Percentiles rank a stretch among this genome's conserved stretches.
These are phyloP conservation scores for Andrena trimmerana DNA, from an alignment of 2,888 invertebrate genomes.

Conservation along the genomic window DNA sequence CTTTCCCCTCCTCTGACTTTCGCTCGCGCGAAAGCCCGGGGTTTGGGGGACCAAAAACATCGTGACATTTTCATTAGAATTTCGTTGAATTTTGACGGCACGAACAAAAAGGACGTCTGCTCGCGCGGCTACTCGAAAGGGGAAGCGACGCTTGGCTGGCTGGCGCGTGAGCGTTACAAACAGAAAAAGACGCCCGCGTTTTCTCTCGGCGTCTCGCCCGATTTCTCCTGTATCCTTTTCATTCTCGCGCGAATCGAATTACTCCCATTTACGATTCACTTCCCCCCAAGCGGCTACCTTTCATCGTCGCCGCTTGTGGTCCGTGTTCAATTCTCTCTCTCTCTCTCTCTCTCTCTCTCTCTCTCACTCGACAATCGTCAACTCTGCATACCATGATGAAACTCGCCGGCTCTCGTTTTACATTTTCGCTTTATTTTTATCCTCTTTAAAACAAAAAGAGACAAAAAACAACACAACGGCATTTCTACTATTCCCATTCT, in stretches of 20 bases:
- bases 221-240: conserved; percentile 61
- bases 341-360: background rate
- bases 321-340: background rate
- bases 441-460: conserved; percentile 66
- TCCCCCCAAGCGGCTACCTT: no score
- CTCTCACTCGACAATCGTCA: background rate
- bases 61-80: background rate
- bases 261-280: background rate
- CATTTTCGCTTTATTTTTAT: conserved; percentile 31
- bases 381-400: conserved; percentile 11
- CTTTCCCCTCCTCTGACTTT: background rate
- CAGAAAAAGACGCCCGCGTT: conserved; percentile 75
- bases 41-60: background rate
- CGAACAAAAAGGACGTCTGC: conserved; percentile 18
- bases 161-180: conserved; percentile 70
- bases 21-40: conserved; percentile 5
- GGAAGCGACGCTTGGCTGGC: conserved; percentile 47
- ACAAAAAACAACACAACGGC: conserved; percentile 79
- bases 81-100: conserved; percentile 22
- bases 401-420: conserved; percentile 17
- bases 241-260: conserved; percentile 40
- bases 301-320: no score
- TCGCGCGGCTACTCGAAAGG: conserved; percentile 15
- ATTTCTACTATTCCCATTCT: conserved; percentile 78
- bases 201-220: conserved; percentile 67